These are phyloP conservation scores for Drosophila yooni DNA, from an alignment of 2,888 invertebrate genomes.

Conservation along the genomic window DNA sequence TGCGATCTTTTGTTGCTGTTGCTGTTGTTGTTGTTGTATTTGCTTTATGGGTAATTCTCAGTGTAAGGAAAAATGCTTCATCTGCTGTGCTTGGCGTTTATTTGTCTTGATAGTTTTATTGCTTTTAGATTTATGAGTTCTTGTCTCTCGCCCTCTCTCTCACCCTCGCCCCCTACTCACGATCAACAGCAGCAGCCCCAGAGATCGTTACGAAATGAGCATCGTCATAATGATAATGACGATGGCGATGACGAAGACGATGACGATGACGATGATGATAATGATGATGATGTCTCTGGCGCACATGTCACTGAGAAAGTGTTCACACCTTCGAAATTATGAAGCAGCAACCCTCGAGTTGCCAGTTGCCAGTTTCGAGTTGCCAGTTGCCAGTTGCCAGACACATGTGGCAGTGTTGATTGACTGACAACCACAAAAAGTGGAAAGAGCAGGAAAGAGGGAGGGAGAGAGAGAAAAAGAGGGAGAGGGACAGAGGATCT, in stretches of 20 bases:
- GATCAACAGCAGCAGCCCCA: not conserved
- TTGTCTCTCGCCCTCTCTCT: constrained; percentile 9
- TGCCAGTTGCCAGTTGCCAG: constrained; percentile 14
- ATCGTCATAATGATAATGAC: constrained; percentile 25
- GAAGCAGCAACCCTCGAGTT: constrained; percentile 32
- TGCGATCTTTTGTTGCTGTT: constrained; percentile 47
- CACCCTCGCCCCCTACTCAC: constrained; percentile 17
- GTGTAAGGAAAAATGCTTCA: constrained; percentile 45
- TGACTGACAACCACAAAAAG: constrained; percentile 33
- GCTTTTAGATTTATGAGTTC: constrained; percentile 82
- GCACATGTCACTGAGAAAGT: constrained; percentile 65
- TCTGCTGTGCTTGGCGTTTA: constrained; percentile 71
- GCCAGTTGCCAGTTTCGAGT: not conserved
- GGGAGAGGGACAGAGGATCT: not conserved
- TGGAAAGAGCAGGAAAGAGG: not conserved
- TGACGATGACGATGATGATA: not conserved
- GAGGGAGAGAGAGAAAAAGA: not conserved
- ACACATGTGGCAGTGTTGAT: constrained; percentile 55
- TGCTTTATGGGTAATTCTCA: constrained; percentile 1
- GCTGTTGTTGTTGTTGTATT: constrained; percentile 9
- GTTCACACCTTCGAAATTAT: constrained; percentile 73
- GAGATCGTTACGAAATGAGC: constrained; percentile 27
- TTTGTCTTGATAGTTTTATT: constrained; percentile 84
- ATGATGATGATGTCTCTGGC: not conserved
- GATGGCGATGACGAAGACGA: not conserved